These are phyloP conservation scores for Galleria mellonella DNA, from an alignment of 1,140 invertebrate genomes.

Conservation along the genomic window DNA sequence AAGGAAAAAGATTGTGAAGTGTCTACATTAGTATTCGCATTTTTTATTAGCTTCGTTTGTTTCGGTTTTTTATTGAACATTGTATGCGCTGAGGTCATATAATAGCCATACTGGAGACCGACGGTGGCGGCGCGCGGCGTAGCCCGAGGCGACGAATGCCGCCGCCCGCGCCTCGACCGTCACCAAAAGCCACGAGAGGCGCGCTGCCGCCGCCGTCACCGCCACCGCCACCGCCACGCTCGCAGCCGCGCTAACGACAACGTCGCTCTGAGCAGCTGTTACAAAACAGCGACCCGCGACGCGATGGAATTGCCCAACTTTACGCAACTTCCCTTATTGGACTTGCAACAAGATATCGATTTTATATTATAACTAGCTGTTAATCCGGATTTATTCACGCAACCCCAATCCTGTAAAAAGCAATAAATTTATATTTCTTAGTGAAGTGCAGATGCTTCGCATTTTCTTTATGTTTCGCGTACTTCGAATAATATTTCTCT, in stretches of 20 bases:
- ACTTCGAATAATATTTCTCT: too few species aligned
- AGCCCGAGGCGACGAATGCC: slow-evolving; percentile 15
- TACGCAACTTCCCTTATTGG: slow-evolving; percentile 40
- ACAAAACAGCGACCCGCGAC: slow-evolving; percentile 34
- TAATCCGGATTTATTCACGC: neutral
- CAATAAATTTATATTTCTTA: too few species aligned
- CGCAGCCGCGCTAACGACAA: slow-evolving; percentile 7
- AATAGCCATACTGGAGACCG: neutral
- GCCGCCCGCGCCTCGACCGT: neutral
- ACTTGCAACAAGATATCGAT: slow-evolving; percentile 23
- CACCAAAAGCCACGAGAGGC: neutral
- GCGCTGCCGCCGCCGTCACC: slow-evolving; percentile 8
- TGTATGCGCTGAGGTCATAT: too few species aligned
- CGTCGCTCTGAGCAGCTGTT: slow-evolving; percentile 22
- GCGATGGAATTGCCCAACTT: slow-evolving; percentile 28
- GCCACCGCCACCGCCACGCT: neutral
- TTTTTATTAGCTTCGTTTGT: neutral
- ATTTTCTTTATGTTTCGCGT: too few species aligned
- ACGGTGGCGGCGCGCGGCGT: slow-evolving; percentile 2
- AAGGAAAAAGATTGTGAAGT: too few species aligned
- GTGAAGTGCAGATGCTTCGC: too few species aligned
- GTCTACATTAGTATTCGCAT: neutral
- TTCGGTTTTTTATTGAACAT: too few species aligned
- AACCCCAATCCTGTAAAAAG: too few species aligned
- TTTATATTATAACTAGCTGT: slow-evolving; percentile 9